A percentile compares a stretch with the other conserved stretches of the same genome.
These are phyloP conservation scores for Apodemus sylvaticus DNA, from an alignment of 2,113 vertebrate species.

Conservation along the genomic window DNA sequence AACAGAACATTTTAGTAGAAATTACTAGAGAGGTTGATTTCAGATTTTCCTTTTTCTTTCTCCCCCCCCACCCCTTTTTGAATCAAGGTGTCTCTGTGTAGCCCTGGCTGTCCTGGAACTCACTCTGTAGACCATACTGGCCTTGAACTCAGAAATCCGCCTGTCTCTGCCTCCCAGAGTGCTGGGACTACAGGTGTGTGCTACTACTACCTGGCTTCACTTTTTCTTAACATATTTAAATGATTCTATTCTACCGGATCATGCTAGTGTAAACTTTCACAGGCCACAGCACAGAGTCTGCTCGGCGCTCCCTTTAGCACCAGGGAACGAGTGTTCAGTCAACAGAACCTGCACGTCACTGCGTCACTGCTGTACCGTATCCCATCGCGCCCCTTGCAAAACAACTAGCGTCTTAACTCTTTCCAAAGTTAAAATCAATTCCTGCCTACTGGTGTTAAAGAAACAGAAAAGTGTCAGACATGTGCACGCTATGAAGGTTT, in stretches of 20 bases:
- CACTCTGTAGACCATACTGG: not conserved
- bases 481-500: not conserved
- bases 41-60: not conserved
- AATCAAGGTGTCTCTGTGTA: not conserved
- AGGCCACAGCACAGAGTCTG: not conserved
- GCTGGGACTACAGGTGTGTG: not conserved
- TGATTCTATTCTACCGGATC: not conserved
- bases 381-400: conserved; percentile 24
- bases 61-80: too few relatives aligned
- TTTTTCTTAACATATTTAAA: not conserved
- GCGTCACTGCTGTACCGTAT: not conserved
- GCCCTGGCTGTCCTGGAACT: not conserved
- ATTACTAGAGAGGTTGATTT: conserved; percentile 19
- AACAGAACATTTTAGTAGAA: conserved; percentile 26
- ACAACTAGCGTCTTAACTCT: not conserved
- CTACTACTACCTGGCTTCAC: not conserved
- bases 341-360: not conserved
- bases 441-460: conserved; percentile 6
- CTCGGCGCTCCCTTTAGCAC: not conserved
- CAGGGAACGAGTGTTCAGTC: conserved; percentile 7
- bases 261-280: not conserved
- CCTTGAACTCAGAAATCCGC: not conserved
- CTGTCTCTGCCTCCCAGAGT: not conserved
- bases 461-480: not conserved
- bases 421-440: conserved; percentile 41